Evolutionary conservation across 2,113 vertebrate species (phyloP), one percentile per base, ranked within the genome.

Genomic region (Gorsachius goisagi): DNA sequence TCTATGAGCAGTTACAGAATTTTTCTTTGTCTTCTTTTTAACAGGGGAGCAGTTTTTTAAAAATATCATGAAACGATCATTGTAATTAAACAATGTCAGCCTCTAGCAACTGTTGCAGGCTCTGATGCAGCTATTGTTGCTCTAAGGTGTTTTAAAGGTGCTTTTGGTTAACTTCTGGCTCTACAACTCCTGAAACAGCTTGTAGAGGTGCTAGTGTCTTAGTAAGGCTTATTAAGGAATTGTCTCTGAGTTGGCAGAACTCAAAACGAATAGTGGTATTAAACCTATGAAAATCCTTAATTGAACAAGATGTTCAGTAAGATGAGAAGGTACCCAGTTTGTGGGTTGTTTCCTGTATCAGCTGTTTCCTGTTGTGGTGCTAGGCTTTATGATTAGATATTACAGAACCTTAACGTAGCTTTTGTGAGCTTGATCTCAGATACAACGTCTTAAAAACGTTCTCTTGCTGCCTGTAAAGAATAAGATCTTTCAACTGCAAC

Each of bases 1-100:
- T 69, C 52, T 77, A 18, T 35, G n/a, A 88, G 60, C 11, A 55
- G 22, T 21, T 68, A 16, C 30, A 53, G 81, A 87, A 14, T 16
- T 27, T 58, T 53, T 59, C 21, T 60, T 41, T n/a, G 19, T 66
- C 8, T 6, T 9, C 9, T 12, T 68, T 59, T 72, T 33, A 6
- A 23, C 4, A 41, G 75, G 58, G 74, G 44, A 67, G 39, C 3
- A 41, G 41, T 44, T 73, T 88, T 59, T 47, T 53, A 17, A 39
- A 45, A 66, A 60, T 35, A 49, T 2, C 49, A 35, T n/a, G 26
- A 83, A 83, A 45, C 4, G 45, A 35, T 60, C 9, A 37, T 7
- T 0, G 0, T 39, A 56, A 37, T 35, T 73, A 44, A 66, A 20
- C 7, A 39, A 2, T 53, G 12, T 16, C 32, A 68, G 23, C 30